A percentile compares a stretch with the other conserved stretches of the same genome.
phyloP scores from a whole-genome alignment of 2,113 vertebrate genomes.

The Ciconia maguari region DNA sequence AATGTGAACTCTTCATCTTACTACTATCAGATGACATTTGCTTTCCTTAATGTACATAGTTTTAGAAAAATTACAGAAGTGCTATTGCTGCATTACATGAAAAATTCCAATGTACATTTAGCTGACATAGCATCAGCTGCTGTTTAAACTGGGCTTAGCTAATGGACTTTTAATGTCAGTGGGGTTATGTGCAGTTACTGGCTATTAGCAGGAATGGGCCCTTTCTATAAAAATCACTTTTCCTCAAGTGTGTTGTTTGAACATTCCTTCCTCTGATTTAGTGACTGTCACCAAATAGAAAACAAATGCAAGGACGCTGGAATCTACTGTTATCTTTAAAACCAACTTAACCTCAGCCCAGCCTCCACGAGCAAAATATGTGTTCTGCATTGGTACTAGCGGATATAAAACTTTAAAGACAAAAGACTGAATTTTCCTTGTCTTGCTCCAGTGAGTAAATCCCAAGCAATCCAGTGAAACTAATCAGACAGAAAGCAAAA shows the following conservation, averaged over 20 bases:
- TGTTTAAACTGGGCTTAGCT: constrained; percentile 87
- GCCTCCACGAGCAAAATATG: constrained; percentile 34
- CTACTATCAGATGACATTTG: constrained; percentile 73
- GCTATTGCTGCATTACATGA: constrained; percentile 70
- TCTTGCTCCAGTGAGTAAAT: not conserved
- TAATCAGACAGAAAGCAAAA: not conserved
- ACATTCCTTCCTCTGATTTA: constrained; percentile 82
- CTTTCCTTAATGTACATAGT: constrained; percentile 73
- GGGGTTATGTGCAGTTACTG: constrained; percentile 78
- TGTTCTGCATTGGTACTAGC: constrained; percentile 24
- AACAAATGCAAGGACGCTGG: constrained; percentile 73
- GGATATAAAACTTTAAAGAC: constrained; percentile 28
- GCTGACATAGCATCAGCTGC: constrained; percentile 84
- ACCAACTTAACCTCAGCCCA: constrained; percentile 64
- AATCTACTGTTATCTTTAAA: constrained; percentile 78
- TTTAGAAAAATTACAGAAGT: constrained; percentile 69
- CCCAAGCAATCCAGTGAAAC: not conserved
- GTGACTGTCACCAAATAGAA: constrained; percentile 80
- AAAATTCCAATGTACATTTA: constrained; percentile 77
- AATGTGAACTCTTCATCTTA: constrained; percentile 46
- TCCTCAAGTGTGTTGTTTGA: constrained; percentile 80
- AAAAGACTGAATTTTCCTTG: not conserved
- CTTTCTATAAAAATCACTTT: constrained; percentile 79
- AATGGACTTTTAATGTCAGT: constrained; percentile 90
- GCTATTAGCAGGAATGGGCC: constrained; percentile 77